Conservation (phyloP, 2,797 vertebrate species). For the Euphonia xanthogaster region DNA sequence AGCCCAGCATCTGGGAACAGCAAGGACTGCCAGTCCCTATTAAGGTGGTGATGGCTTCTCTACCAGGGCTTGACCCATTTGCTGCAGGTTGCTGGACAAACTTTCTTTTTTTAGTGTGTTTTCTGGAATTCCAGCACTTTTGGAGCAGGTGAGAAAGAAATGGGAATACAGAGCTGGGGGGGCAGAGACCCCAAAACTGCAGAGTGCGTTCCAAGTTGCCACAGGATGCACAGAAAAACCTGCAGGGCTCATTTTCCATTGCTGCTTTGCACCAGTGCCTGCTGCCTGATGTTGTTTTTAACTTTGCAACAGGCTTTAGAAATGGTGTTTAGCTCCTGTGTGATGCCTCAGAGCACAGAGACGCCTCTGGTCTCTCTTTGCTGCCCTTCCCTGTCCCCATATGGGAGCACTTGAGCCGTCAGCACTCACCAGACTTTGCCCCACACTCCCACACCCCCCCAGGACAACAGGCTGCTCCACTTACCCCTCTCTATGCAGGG, state of each 20-base stretch:
- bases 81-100: neutral
- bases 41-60: neutral
- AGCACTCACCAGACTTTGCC: neutral
- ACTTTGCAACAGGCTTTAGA: neutral
- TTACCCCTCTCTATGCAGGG: neutral
- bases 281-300: neutral
- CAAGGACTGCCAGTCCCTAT: neutral
- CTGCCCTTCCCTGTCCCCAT: neutral
- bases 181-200: neutral
- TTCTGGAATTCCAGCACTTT: neutral
- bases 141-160: neutral
- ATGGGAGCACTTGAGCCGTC: neutral
- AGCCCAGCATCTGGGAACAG: neutral
- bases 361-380: neutral
- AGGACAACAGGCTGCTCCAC: neutral
- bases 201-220: rapidly evolving
- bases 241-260: neutral
- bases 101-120: neutral
- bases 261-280: neutral
- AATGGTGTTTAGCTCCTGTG: neutral
- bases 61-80: neutral
- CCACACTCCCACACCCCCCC: neutral
- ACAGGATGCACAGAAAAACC: neutral
- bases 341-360: neutral
- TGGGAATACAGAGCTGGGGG: neutral